These are phyloP conservation scores for Lycophotia porphyrea DNA, from an alignment of 2,888 invertebrate genomes.

Conservation along the genomic window DNA sequence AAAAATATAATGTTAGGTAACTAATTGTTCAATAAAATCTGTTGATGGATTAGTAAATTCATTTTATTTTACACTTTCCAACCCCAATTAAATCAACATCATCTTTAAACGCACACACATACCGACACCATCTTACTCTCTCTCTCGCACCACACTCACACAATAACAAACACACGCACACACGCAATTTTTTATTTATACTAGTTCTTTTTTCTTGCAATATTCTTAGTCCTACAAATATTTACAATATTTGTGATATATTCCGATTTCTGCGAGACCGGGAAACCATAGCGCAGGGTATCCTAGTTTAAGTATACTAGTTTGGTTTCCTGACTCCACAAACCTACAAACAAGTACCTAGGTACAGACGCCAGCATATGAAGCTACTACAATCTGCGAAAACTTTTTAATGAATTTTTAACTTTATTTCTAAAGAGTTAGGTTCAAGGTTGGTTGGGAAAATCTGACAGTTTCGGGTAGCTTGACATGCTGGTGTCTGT, in stretches of 20 bases:
- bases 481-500: no score
- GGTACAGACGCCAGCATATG: no score
- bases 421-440: no score
- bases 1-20: conserved; percentile 39
- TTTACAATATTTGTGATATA: neutral
- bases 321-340: neutral
- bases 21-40: conserved; percentile 69
- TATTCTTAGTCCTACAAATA: neutral
- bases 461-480: no score
- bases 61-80: conserved; percentile 21
- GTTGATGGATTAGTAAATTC: conserved; percentile 54
- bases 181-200: no score
- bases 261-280: neutral
- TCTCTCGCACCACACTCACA: neutral
- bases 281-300: neutral
- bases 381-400: no score
- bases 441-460: no score
- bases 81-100: neutral
- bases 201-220: neutral
- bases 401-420: no score
- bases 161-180: neutral
- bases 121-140: neutral
- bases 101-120: no score
- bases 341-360: no score
- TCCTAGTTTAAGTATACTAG: neutral